Evolutionary conservation across 2,113 vertebrate species (phyloP).

Genomic region (Lycaon pictus): DNA sequence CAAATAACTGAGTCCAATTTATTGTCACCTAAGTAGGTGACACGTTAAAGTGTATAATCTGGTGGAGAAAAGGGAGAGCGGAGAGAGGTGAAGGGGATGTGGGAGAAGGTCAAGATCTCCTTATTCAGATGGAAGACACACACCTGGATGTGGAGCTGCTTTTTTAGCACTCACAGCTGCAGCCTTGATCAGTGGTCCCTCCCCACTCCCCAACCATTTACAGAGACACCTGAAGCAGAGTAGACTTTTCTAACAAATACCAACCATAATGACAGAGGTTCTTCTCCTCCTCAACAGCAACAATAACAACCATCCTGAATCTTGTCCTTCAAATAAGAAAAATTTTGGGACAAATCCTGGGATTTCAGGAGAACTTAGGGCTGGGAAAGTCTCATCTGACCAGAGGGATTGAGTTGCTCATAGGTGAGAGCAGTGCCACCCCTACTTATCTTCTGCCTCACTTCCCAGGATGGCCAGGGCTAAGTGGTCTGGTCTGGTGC

Average conservation of each 20-base stretch:
- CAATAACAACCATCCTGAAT: neutral
- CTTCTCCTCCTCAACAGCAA: neutral
- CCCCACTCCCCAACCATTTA: neutral
- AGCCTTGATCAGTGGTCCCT: neutral
- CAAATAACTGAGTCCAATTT: neutral
- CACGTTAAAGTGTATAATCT: accelerated
- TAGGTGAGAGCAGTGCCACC: neutral
- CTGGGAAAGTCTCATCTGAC: neutral
- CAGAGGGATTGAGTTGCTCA: neutral
- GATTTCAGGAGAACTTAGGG: neutral
- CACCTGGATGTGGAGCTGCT: neutral
- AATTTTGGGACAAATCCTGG: neutral
- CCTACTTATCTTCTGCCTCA: neutral
- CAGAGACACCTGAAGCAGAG: neutral
- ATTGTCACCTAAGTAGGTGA: neutral
- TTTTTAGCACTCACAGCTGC: neutral
- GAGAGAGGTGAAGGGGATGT: neutral
- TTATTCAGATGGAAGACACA: neutral
- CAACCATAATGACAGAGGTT: neutral
- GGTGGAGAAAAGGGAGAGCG: neutral
- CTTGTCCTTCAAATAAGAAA: neutral
- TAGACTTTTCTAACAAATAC: neutral
- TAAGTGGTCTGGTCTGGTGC: neutral
- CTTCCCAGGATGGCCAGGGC: neutral
- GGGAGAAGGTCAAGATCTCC: neutral